These are phyloP conservation scores for Notechis scutatus DNA, from an alignment of 2,113 vertebrate genomes.

Conservation along the genomic window DNA sequence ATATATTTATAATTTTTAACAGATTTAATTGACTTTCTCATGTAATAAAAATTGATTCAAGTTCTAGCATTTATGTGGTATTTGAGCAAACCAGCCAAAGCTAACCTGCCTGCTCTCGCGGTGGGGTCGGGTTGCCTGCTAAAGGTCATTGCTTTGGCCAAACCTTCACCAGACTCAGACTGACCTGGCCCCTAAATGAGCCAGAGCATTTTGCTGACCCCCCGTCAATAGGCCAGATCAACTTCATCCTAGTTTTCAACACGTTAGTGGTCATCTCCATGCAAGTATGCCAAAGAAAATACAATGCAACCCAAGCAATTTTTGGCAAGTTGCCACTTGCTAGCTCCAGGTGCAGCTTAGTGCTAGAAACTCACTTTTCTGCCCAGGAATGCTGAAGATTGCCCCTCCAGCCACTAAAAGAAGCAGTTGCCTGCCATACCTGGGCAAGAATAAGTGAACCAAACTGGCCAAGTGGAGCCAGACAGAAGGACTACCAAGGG, in stretches of 20 bases:
- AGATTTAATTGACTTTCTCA: constrained; percentile 20
- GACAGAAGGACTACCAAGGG: background rate
- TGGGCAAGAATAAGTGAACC: background rate
- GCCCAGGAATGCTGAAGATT: background rate
- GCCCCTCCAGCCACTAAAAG: background rate
- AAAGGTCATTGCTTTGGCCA: background rate
- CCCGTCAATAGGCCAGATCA: background rate
- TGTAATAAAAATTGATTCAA: constrained; percentile 51
- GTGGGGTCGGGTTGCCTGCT: too few relatives aligned
- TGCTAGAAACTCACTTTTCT: background rate
- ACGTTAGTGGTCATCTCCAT: background rate
- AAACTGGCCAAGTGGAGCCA: background rate
- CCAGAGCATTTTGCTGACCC: background rate
- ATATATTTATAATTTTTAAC: constrained; percentile 30
- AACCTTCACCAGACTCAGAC: background rate
- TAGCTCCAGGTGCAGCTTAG: background rate
- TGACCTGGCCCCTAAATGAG: background rate
- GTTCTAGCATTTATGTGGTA: background rate
- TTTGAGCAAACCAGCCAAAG: background rate
- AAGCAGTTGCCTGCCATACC: background rate
- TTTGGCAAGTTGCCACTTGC: background rate
- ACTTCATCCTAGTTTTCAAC: background rate
- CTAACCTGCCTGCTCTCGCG: background rate
- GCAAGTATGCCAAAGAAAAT: background rate
- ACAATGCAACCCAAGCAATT: background rate